Evolutionary conservation across 2,888 invertebrate species (phyloP), one percentile per base, ranked within the genome.

Genomic region (Tetheella fluctuosa): DNA sequence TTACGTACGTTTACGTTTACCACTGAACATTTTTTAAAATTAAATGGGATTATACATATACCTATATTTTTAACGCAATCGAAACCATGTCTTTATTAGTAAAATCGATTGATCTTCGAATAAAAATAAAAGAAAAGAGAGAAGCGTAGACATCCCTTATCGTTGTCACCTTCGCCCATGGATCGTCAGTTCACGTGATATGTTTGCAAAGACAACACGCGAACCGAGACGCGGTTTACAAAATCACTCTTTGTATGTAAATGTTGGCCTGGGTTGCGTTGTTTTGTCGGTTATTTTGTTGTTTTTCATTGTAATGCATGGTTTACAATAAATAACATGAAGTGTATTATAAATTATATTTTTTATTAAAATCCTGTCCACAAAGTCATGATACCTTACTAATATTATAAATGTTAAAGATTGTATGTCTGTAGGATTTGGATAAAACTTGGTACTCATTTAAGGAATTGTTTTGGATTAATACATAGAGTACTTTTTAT

Each of bases 211-310:
- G 75, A 77, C 76, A 80, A 81, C 79, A 80, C 71, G 74, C 67
- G 65, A 64, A 67, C 65, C 64, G 65, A 39, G 39, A 59, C 61
- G 73, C 69, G 73, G 74, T 81, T 82, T 80, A 80, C 79, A 77
- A 81, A 85, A 84, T 84, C 81, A 83, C 81, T 80, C 79, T 83
- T 75, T 77, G 74, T 81, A 83, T 81, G 82, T 76, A 77, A 83
- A 83, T 83, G 79, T 79, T 67, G 72, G 74, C 67, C 71, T 59
- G 71, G 62, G 69, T 61, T 67, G 69, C 62, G 67, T 62, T 74
- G 39, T n/a, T 15, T 39, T 48, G 17, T 48, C 48, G 20, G 20
- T 20, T n/a, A 59, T 60, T 61, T 60, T 60, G 63, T 63, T 66
- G 59, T 66, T 62, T 30, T 57, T 53, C 53, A 23, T 28, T 42